Conservation (phyloP, 2,113 vertebrate genomes). For the Hemichromis elongatus region DNA sequence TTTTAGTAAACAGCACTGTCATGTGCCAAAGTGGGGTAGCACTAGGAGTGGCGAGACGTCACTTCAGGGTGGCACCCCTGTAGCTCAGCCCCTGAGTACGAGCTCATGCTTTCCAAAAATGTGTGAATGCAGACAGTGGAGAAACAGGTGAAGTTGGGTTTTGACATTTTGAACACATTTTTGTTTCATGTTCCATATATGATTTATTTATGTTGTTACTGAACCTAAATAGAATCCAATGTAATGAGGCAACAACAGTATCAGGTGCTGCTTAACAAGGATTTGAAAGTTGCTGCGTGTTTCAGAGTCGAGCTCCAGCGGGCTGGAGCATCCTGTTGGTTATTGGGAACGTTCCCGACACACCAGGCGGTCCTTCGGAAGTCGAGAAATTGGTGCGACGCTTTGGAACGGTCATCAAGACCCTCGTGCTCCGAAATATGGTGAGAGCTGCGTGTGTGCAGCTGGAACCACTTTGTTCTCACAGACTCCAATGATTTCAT, state of each 20-base stretch:
- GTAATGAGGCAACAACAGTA: background rate
- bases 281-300: background rate
- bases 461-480: background rate
- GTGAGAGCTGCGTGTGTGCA: background rate
- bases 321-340: constrained; percentile 56
- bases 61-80: background rate
- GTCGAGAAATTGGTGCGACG: constrained; percentile 62
- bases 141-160: background rate
- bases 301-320: background rate
- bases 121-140: background rate
- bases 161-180: fast-evolving
- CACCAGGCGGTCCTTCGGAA: background rate
- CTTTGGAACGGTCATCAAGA: constrained; percentile 56
- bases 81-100: fast-evolving
- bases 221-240: background rate
- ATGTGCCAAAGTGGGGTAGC: background rate
- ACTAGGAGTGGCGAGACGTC: background rate
- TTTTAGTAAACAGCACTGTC: background rate
- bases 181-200: background rate
- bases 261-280: background rate
- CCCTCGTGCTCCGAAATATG: constrained; percentile 45
- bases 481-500: too few species aligned
- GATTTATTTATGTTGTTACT: background rate
- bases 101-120: background rate
- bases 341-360: constrained; percentile 60